Conservation (phyloP, 1,140 invertebrate genomes). For the Spodoptera frugiperda region DNA sequence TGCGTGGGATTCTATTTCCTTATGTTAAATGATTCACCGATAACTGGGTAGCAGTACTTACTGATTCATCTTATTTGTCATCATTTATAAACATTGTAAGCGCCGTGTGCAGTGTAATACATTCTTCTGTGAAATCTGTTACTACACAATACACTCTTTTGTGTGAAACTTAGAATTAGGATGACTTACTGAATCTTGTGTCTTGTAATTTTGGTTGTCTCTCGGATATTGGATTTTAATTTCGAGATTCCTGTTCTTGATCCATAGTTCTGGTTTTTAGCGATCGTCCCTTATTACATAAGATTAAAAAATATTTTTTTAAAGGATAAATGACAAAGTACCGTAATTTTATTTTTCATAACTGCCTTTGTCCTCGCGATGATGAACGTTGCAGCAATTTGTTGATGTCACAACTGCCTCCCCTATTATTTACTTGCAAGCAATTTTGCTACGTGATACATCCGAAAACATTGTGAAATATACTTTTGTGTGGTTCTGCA, state of each 20-base stretch:
- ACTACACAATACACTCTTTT: not conserved
- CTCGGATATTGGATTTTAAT: too few species aligned
- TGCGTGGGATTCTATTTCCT: slow-evolving; percentile 16
- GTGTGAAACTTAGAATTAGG: not conserved
- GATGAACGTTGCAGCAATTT: slow-evolving; percentile 41
- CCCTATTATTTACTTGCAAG: slow-evolving; percentile 31
- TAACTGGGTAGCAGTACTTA: slow-evolving; percentile 17
- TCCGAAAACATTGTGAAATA: slow-evolving; percentile 50
- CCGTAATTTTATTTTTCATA: slow-evolving; percentile 40
- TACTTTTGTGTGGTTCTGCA: slow-evolving; percentile 25
- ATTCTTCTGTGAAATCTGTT: too few species aligned
- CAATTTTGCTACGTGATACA: slow-evolving; percentile 49
- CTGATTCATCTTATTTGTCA: slow-evolving; percentile 29
- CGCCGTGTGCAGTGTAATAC: not conserved
- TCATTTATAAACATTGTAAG: slow-evolving; percentile 4
- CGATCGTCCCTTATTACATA: too few species aligned
- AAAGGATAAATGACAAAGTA: not conserved
- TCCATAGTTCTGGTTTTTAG: too few species aligned
- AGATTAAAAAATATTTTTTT: too few species aligned
- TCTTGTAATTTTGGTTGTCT: too few species aligned
- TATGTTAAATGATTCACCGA: slow-evolving; percentile 34
- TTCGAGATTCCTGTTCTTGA: too few species aligned
- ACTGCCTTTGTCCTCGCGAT: slow-evolving; percentile 10
- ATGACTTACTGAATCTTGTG: not conserved
- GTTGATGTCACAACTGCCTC: slow-evolving; percentile 47